Conservation (phyloP, 2,888 invertebrate species). For the Strigamia transsilvanica region DNA sequence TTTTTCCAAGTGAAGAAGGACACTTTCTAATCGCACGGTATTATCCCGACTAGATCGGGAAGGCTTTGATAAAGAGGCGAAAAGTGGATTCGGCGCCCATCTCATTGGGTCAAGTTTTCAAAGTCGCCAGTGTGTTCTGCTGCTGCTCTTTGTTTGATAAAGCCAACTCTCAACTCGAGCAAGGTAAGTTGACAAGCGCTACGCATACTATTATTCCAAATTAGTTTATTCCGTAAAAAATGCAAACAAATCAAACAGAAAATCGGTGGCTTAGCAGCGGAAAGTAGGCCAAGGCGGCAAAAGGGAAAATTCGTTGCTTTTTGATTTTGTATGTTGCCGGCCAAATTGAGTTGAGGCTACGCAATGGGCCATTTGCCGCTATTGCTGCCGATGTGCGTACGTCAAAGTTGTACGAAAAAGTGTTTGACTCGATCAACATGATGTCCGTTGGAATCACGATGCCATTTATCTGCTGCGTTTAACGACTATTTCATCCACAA, state of each 20-base stretch:
- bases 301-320: conserved; percentile 44
- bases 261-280: background rate
- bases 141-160: conserved; percentile 53
- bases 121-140: conserved; percentile 51
- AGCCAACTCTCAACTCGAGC: conserved; percentile 54
- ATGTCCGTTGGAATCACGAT: conserved; percentile 7
- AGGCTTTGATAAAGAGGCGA: conserved; percentile 48
- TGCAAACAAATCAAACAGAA: conserved; percentile 1
- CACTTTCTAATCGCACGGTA: conserved; percentile 32
- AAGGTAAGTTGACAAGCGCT: conserved; percentile 54
- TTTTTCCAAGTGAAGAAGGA: conserved; percentile 28
- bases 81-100: conserved; percentile 44
- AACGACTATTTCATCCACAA: background rate
- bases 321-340: conserved; percentile 44
- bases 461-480: conserved; percentile 2
- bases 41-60: background rate
- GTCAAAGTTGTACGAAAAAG: background rate
- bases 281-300: conserved; percentile 47
- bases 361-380: conserved; percentile 49
- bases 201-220: background rate
- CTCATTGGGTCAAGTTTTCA: conserved; percentile 51
- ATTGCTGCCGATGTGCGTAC: background rate
- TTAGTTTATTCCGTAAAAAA: conserved; percentile 12
- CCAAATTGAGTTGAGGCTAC: conserved; percentile 33
- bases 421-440: background rate